These are phyloP conservation scores for Thecophora atra DNA, from an alignment of 2,888 invertebrate genomes.

Conservation along the genomic window DNA sequence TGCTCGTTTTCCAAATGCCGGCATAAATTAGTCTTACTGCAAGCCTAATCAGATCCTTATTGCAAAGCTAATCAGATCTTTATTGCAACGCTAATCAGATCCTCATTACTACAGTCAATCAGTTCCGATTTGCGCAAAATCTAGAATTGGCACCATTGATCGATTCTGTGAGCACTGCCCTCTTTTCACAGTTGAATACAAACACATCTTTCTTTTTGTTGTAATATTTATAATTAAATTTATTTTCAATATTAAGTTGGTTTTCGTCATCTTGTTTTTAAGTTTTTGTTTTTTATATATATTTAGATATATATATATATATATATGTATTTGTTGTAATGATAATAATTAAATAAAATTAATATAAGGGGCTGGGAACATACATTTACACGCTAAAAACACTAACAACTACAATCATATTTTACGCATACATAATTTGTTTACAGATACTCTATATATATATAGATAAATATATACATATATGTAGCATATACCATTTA, in stretches of 20 bases:
- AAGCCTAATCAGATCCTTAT: too few species aligned
- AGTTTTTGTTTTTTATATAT: slow-evolving; percentile 36
- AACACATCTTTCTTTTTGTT: slow-evolving; percentile 28
- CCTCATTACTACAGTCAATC: too few species aligned
- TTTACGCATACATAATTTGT: slow-evolving; percentile 50
- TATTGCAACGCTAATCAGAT: too few species aligned
- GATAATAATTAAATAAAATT: slow-evolving; percentile 59
- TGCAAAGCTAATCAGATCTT: too few species aligned
- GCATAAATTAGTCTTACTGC: too few species aligned
- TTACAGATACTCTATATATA: slow-evolving; percentile 27
- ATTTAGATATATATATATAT: slow-evolving; percentile 33
- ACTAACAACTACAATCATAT: slow-evolving; percentile 56
- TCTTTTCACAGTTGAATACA: neutral
- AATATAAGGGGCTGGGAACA: slow-evolving; percentile 53
- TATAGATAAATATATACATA: slow-evolving; percentile 41
- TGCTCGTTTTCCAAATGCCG: too few species aligned
- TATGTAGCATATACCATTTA: slow-evolving; percentile 44
- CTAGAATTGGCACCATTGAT: too few species aligned
- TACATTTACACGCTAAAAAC: slow-evolving; percentile 61
- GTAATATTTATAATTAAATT: slow-evolving; percentile 48
- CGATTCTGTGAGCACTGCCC: too few species aligned
- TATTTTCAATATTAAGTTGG: slow-evolving; percentile 45
- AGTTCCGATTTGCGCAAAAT: too few species aligned
- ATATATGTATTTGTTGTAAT: slow-evolving; percentile 43
- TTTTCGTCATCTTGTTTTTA: slow-evolving; percentile 39